These are phyloP conservation scores for Rhinolophus ferrumequinum DNA, from an alignment of 2,113 vertebrate species.

Conservation along the genomic window DNA sequence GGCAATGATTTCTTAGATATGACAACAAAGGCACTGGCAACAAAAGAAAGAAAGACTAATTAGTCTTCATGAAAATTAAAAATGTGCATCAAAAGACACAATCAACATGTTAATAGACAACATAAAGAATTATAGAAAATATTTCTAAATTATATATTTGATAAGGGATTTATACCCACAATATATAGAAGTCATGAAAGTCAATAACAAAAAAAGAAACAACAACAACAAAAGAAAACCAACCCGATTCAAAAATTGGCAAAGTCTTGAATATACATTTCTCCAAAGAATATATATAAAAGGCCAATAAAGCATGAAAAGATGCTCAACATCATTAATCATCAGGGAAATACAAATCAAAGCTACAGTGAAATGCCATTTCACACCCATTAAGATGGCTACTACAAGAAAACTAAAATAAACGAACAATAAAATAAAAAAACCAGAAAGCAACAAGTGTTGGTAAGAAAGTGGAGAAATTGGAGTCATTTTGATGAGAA, in stretches of 20 bases:
- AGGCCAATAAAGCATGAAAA: neutral
- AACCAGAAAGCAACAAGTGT: neutral
- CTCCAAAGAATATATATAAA: neutral
- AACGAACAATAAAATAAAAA: neutral
- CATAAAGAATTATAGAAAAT: neutral
- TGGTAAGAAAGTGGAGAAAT: neutral
- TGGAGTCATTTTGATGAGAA: too few species aligned
- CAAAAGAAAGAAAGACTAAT: neutral
- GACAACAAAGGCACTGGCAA: neutral
- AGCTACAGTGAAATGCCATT: neutral
- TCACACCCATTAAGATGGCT: neutral
- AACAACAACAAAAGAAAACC: neutral
- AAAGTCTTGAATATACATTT: neutral
- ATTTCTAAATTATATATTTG: neutral
- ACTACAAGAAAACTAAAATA: neutral
- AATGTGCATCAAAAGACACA: too few species aligned
- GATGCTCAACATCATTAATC: neutral
- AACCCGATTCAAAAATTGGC: neutral
- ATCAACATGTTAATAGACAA: neutral
- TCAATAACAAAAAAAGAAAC: neutral
- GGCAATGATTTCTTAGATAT: neutral
- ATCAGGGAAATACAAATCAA: neutral
- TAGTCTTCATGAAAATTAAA: neutral
- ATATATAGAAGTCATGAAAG: neutral
- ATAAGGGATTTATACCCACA: neutral